These are phyloP conservation scores for Stigmatopora argus DNA, from an alignment of 2,113 vertebrate species.

Conservation along the genomic window DNA sequence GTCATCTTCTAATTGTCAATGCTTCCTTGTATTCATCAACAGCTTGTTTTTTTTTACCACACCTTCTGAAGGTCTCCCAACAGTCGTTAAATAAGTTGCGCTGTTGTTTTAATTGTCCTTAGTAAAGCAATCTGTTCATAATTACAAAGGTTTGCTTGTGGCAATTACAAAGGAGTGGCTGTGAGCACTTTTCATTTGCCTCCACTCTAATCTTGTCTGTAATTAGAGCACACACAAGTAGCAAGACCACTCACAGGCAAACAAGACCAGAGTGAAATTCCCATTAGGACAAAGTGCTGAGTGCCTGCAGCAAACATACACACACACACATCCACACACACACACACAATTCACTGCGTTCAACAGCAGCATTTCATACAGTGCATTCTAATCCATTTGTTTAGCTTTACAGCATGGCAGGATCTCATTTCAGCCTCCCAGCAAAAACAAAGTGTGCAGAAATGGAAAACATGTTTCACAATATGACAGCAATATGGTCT, in stretches of 20 bases:
- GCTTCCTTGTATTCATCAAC: neutral
- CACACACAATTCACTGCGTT: slow-evolving; percentile 17
- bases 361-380: slow-evolving; percentile 55
- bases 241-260: slow-evolving; percentile 69
- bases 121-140: slow-evolving; percentile 82
- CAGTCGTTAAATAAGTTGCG: slow-evolving; percentile 78
- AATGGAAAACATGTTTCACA: slow-evolving; percentile 49
- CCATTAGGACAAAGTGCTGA: slow-evolving; percentile 66
- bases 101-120: slow-evolving; percentile 81
- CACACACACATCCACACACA: slow-evolving; percentile 1
- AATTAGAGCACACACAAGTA: slow-evolving; percentile 80
- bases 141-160: slow-evolving; percentile 84
- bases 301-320: slow-evolving; percentile 51
- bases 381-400: slow-evolving; percentile 64
- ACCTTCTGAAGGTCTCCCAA: slow-evolving; percentile 64
- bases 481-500: slow-evolving; percentile 26
- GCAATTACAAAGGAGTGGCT: slow-evolving; percentile 80
- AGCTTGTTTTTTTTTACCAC: neutral
- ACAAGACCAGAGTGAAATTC: slow-evolving; percentile 68
- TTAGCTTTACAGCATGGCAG: slow-evolving; percentile 55
- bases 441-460: slow-evolving; percentile 33
- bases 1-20: neutral
- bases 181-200: slow-evolving; percentile 77
- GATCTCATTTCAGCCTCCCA: slow-evolving; percentile 36
- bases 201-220: slow-evolving; percentile 78